A percentile compares a stretch with the other conserved stretches of the same genome.
phyloP scores from a whole-genome alignment of 2,797 vertebrate genomes.

The Linurgus olivaceus region DNA sequence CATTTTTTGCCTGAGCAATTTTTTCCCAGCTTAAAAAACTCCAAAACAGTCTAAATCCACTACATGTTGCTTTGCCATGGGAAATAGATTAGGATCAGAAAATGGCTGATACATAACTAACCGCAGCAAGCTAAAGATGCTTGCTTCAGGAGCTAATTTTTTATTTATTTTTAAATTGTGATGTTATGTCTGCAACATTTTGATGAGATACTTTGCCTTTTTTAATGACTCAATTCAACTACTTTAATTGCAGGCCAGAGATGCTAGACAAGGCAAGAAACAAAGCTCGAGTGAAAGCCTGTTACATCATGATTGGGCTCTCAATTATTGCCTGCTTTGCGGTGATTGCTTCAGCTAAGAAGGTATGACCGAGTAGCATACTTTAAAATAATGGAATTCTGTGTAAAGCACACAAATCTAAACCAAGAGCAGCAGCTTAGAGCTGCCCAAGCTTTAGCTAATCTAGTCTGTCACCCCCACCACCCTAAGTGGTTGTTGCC shows the following conservation, averaged over 20 bases:
- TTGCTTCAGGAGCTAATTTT: not conserved
- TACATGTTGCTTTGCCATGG: not conserved
- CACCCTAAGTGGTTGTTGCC: rapidly evolving
- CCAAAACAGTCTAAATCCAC: not conserved
- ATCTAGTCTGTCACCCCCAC: rapidly evolving
- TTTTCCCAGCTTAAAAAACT: not conserved
- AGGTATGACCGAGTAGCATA: rapidly evolving
- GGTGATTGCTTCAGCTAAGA: constrained; percentile 78
- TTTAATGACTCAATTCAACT: not conserved
- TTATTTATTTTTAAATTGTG: not conserved
- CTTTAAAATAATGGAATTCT: not conserved
- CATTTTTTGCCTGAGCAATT: not conserved
- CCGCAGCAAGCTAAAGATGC: not conserved
- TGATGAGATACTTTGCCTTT: not conserved
- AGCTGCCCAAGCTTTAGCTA: not conserved
- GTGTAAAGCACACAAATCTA: not conserved
- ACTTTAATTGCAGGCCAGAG: constrained; percentile 70
- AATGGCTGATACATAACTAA: not conserved
- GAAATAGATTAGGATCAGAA: not conserved
- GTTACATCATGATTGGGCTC: constrained; percentile 81
- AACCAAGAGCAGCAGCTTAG: not conserved
- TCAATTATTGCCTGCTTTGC: constrained; percentile 77
- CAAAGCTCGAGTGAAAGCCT: constrained; percentile 79
- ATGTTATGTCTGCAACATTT: not conserved
- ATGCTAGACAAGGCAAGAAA: constrained; percentile 77